Evolutionary conservation across 2,888 invertebrate species (phyloP), one percentile per base, ranked within the genome.

Genomic region (Cabera pusaria): DNA sequence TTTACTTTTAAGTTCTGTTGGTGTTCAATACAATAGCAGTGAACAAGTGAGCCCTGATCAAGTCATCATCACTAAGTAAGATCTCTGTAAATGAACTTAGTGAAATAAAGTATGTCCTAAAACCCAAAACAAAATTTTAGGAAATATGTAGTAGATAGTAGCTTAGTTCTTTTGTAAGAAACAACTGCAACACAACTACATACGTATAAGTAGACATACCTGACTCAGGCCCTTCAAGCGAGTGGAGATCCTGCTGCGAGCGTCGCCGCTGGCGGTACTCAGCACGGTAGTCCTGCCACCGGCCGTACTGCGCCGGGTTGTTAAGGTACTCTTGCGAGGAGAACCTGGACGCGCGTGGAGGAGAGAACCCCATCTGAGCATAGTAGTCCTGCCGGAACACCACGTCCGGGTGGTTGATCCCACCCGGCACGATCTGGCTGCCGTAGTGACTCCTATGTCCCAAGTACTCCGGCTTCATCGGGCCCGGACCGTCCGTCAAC

Each of bases 301-400:
- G 62, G 0, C 80, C 86, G 39, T 77, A 80, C 59, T 83, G 80
- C 18, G 79, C 78, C 1, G 86, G 82, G 10, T 79, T 79, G 36
- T 87, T 85, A 64, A 90, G 49, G 28, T 89, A 88, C 75, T 90
- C 90, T 64, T 89, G 89, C 2, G 90, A 89, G 0, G 89, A 88
- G 49, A 89, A 89, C 34, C 90, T 53, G 2, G 86, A 76, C 2
- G 86, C 80, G 1, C 89, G 67, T 4, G 87, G 80, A 1, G 83
- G 80, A 0, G 83, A 79, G 43, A 77, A 80, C 5, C 85, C 84
- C 64, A 77, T 70, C 56, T 80, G 84, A 2, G 51, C 64, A 48
- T 86, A 87, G 59, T 82, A 80, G 25, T 88, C 87, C 10, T 88
- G 88, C 6, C 88, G 58, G 56, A 80, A 87, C 23, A 88, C 85